Evolutionary conservation across 1,140 invertebrate genomes (phyloP).

Genomic region (Drosophila yakuba): DNA sequence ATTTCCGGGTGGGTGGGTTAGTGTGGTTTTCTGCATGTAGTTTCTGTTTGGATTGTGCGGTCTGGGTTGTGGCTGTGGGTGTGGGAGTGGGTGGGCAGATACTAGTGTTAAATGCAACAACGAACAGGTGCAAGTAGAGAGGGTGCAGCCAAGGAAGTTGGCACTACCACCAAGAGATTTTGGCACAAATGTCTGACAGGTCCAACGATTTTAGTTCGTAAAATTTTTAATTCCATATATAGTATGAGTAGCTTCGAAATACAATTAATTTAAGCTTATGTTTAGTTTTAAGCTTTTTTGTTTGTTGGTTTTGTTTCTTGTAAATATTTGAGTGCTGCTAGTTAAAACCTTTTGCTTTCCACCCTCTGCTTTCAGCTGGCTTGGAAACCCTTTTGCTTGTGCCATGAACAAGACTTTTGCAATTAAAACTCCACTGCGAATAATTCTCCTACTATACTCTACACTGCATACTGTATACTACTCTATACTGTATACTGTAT

Average conservation of each 20-base stretch:
- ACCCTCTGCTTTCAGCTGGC: slow-evolving; percentile 38
- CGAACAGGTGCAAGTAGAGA: slow-evolving; percentile 63
- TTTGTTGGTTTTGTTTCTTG: slow-evolving; percentile 10
- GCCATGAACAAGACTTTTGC: slow-evolving; percentile 29
- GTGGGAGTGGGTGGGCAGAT: slow-evolving; percentile 27
- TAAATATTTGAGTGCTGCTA: slow-evolving; percentile 48
- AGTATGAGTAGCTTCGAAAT: slow-evolving; percentile 36
- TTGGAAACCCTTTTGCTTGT: slow-evolving; percentile 61
- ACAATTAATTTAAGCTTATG: slow-evolving; percentile 28
- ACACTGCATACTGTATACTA: neutral
- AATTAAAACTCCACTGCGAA: slow-evolving; percentile 30
- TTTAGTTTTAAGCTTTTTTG: slow-evolving; percentile 11
- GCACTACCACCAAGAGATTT: slow-evolving; percentile 52
- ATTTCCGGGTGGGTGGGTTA: slow-evolving; percentile 44
- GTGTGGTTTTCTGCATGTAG: slow-evolving; percentile 7
- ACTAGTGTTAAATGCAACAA: slow-evolving; percentile 73
- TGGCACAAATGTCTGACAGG: slow-evolving; percentile 53
- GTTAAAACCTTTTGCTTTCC: slow-evolving; percentile 29
- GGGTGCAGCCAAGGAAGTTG: slow-evolving; percentile 66
- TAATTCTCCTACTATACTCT: slow-evolving; percentile 37
- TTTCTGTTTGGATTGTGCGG: slow-evolving; percentile 1
- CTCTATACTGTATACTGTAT: slow-evolving; percentile 2
- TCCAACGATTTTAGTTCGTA: slow-evolving; percentile 37
- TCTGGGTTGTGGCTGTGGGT: neutral
- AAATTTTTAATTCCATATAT: slow-evolving; percentile 40